Evolutionary conservation across 2,888 invertebrate genomes (phyloP).

Genomic region (Melolontha melolontha): DNA sequence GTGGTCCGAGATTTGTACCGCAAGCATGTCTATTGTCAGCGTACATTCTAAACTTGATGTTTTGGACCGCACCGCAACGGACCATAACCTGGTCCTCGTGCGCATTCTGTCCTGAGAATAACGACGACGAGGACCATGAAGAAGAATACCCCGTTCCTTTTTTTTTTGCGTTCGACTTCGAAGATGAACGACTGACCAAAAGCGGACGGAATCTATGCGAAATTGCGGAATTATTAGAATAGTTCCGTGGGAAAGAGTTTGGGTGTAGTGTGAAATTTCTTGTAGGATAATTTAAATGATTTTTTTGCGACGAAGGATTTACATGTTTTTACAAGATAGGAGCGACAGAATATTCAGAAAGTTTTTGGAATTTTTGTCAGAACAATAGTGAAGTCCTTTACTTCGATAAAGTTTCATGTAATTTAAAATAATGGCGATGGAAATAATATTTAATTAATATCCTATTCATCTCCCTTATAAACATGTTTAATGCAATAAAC

Average conservation of each 20-base stretch:
- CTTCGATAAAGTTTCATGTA: no score
- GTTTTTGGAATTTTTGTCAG: no score
- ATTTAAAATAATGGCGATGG: no score
- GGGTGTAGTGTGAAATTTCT: conserved; percentile 15
- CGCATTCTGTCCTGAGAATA: conserved; percentile 9
- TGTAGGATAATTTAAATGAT: conserved; percentile 1
- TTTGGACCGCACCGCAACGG: conserved; percentile 34
- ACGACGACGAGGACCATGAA: conserved; percentile 23
- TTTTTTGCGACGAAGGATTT: no score
- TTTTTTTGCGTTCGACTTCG: neutral
- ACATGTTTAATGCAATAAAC: no score
- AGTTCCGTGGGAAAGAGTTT: conserved; percentile 16
- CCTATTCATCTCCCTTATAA: no score
- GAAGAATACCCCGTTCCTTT: neutral
- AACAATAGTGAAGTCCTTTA: no score
- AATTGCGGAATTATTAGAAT: conserved; percentile 19
- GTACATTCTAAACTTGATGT: conserved; percentile 56
- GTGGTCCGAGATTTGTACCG: conserved; percentile 63
- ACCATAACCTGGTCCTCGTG: conserved; percentile 9
- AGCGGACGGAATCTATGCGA: conserved; percentile 29
- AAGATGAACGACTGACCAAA: conserved; percentile 2
- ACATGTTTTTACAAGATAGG: no score
- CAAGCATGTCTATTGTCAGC: conserved; percentile 60
- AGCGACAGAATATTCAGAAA: no score
- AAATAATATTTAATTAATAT: no score